These are phyloP conservation scores for Globodera ellingtonae DNA, from an alignment of 1,140 invertebrate genomes.

Conservation along the genomic window DNA sequence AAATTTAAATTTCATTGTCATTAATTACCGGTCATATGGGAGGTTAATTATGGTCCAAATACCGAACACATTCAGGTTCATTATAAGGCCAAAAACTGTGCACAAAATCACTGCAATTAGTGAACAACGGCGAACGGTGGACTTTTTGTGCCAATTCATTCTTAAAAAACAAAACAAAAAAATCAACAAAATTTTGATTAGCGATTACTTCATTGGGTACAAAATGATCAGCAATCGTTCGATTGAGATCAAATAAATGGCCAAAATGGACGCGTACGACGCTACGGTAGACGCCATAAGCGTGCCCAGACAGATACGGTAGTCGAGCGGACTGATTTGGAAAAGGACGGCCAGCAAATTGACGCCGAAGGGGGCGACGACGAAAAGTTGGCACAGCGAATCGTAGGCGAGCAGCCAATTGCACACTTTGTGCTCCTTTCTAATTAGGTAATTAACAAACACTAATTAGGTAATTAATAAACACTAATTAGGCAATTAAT, in stretches of 20 bases:
- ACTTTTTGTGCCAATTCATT: background rate
- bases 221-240: background rate
- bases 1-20: background rate
- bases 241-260: background rate
- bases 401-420: background rate
- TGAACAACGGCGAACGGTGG: background rate
- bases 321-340: background rate
- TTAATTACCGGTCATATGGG: background rate
- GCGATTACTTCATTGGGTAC: background rate
- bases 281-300: background rate
- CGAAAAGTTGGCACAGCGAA: background rate
- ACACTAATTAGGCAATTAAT: no score
- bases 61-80: background rate
- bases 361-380: background rate
- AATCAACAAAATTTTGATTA: background rate
- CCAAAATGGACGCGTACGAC: background rate
- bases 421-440: background rate
- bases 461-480: no score
- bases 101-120: background rate
- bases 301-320: background rate
- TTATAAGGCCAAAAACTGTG: background rate
- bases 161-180: background rate
- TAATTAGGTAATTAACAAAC: no score
- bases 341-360: constrained; percentile 1
- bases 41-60: constrained; percentile 1